phyloP scores from a whole-genome alignment of 2,888 invertebrate genomes.

The Drosophila koepferae region DNA sequence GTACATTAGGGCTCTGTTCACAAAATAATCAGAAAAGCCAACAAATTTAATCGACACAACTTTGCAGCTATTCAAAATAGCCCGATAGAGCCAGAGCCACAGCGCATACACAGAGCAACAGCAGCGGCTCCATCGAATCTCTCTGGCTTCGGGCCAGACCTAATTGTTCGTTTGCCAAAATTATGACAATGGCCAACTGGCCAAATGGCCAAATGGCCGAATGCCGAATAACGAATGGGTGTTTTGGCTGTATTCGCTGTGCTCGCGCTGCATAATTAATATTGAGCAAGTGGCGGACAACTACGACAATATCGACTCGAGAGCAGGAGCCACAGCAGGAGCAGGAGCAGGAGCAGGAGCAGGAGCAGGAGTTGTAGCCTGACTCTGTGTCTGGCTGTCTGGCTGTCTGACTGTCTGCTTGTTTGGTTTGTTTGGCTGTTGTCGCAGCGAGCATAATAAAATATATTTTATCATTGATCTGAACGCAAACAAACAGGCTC shows the following conservation, averaged over 20 bases:
- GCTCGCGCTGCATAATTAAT: constrained; percentile 58
- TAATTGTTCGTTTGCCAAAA: constrained; percentile 68
- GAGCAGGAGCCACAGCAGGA: background rate
- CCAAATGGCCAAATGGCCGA: constrained; percentile 36
- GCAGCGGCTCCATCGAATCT: background rate
- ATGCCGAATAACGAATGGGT: constrained; percentile 6
- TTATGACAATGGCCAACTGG: constrained; percentile 55
- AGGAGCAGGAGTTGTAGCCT: background rate
- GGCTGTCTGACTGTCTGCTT: background rate
- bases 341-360: background rate
- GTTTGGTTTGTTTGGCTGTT: constrained; percentile 24
- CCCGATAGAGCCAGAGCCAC: constrained; percentile 1
- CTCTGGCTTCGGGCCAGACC: constrained; percentile 46
- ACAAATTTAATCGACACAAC: constrained; percentile 61
- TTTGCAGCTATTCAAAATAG: constrained; percentile 42
- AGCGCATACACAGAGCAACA: background rate
- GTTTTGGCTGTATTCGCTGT: constrained; percentile 9
- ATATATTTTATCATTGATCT: constrained; percentile 75
- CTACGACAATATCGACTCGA: constrained; percentile 28
- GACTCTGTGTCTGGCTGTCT: background rate
- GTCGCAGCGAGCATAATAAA: constrained; percentile 67
- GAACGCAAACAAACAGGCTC: constrained; percentile 48
- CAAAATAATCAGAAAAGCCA: constrained; percentile 50
- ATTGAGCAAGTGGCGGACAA: constrained; percentile 54
- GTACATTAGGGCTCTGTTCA: constrained; percentile 22